Evolutionary conservation across 2,888 invertebrate species (phyloP), one percentile per base, ranked within the genome.

Genomic region (Campoplex capitator): DNA sequence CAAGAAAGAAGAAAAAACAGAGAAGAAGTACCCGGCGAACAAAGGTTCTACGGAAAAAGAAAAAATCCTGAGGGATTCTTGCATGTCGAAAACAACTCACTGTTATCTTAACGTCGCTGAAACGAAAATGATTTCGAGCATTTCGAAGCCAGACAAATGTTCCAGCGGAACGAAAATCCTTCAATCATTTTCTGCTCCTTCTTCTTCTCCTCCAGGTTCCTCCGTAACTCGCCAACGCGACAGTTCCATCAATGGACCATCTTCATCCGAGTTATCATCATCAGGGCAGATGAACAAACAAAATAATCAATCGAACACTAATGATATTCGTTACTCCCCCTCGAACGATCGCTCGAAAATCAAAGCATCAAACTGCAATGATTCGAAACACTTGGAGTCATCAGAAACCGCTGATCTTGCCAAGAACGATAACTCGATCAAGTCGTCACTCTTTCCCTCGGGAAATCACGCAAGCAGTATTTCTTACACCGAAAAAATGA

Each of bases 401-500:
- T 51, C 51, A 16, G 48, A 7, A 32, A 28, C n/a, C 48, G 48
- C 28, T 13, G 23, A 70, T 23, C 13, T 28, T 45, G 45, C 28
- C 6, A n/a, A n/a, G 8, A 45, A 70, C 13, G 8, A 35, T 6
- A 18, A 1, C 1, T 28, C 1, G 18, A 16, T 28, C 13, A 8
- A 56, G 6, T 28, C 38, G n/a, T 54, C 54, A 8, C 8, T 23
- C 8, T 58, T 70, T 8, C 16, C 8, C 28, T 32, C n/a, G 0
- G 45, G 68, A 38, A 48, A 18, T 65, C 23, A 56, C 45, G 45
- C 68, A 18, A 73, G 65, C 70, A 18, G 0, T n/a, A 13, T 85
- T 13, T 18, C 77, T 48, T 73, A 74, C 16, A 38, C 48, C 16
- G n/a, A 35, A 13, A 82, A 82, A 67, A 85, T 82, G 85, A 6